Evolutionary conservation across 2,888 invertebrate genomes (phyloP), one percentile per base, ranked within the genome.

Genomic region (Drosophila subquinaria): DNA sequence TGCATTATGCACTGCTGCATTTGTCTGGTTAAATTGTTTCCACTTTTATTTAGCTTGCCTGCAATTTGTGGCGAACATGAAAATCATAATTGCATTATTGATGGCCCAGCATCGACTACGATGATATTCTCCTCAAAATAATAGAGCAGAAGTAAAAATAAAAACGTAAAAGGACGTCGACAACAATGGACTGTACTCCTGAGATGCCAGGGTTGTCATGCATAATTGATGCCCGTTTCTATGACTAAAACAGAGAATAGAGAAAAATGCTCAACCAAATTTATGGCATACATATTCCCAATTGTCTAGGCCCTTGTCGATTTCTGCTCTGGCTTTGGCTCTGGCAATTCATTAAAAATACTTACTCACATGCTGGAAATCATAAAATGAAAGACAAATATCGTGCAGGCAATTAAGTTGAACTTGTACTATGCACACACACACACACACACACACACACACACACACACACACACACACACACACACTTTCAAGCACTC

Each of bases 341-440:
- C 48, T 43, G 76, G 62, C 64, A 67, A 79, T 77, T 77, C 66
- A 79, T 80, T 80, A 71, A 79, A 80, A 71, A 67, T 76, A 73
- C 47, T 79, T 76, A 73, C 43, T 79, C 59, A 40, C 53, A 60
- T 72, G 78, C 73, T 69, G 56, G 63, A 73, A 69, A 66, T 68
- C 74, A 65, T 64, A 75, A 77, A 79, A 77, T 74, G 81, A 75
- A 81, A 77, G 63, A 56, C 78, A 79, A 79, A 79, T 69, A 67
- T 60, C 64, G 63, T 77, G 81, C 66, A 78, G 75, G 75, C 79
- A 79, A 79, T 80, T 80, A 80, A 80, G 75, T 75, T 71, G 66
- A 75, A 56, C 71, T 67, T 63, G 51, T 48, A 55, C 62, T 65
- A 33, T 48, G 36, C 36, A 40, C 47, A 62, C 45, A 55, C 35